These are phyloP conservation scores for Aegotheles bennettii DNA, from an alignment of 2,113 vertebrate species.

Conservation along the genomic window DNA sequence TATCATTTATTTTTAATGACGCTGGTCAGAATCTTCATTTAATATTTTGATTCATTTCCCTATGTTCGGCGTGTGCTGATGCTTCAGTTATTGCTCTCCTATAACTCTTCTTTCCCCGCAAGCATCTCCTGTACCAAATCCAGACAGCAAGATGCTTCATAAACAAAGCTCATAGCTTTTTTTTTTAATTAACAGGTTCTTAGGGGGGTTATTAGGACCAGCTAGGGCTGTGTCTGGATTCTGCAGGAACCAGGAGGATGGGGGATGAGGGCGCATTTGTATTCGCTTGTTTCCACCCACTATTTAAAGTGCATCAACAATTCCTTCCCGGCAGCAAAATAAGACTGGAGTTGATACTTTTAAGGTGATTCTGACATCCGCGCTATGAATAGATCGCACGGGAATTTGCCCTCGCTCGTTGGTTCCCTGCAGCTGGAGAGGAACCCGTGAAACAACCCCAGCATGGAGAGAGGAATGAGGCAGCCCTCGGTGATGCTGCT, in stretches of 20 bases:
- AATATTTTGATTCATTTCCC: conserved; percentile 44
- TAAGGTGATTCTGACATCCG: conserved; percentile 14
- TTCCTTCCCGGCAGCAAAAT: conserved; percentile 33
- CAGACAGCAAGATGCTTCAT: neutral
- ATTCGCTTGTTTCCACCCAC: neutral
- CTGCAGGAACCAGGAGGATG: neutral
- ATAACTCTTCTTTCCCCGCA: neutral
- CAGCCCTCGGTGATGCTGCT: neutral
- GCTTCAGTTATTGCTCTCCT: neutral
- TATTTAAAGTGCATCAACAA: conserved; percentile 25
- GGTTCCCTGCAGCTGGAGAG: neutral
- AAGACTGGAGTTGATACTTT: conserved; percentile 5
- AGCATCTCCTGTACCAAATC: neutral
- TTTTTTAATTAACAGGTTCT: neutral
- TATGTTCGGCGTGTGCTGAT: neutral
- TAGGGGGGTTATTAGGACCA: neutral
- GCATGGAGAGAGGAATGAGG: neutral
- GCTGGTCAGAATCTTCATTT: conserved; percentile 14
- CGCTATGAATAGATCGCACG: neutral
- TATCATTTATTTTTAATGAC: conserved; percentile 44
- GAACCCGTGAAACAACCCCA: accelerated
- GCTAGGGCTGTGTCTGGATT: neutral
- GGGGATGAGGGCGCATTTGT: neutral
- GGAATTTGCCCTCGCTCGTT: neutral
- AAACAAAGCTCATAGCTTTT: neutral